Conservation (phyloP, 2,797 vertebrate genomes). For the Pantherophis vulpinus region DNA sequence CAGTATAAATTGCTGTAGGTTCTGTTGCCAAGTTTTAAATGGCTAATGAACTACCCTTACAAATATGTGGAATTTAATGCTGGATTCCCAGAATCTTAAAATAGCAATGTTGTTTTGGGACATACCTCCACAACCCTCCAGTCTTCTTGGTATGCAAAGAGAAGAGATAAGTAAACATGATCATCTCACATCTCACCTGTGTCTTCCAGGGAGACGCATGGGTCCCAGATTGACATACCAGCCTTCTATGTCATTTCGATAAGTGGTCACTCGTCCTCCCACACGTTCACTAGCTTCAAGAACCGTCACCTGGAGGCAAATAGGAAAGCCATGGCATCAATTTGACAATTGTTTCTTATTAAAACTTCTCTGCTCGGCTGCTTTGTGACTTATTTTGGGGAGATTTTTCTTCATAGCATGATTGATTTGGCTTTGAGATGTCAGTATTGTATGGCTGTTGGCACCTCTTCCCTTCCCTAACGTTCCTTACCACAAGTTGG, state of each 20-base stretch:
- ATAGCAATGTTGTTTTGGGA: background rate
- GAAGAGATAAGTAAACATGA: background rate
- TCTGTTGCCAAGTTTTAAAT: background rate
- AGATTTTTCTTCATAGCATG: background rate
- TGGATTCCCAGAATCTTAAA: background rate
- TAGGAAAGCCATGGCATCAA: background rate
- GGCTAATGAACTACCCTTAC: too few relatives aligned
- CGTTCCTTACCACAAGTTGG: background rate
- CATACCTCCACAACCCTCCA: too few relatives aligned
- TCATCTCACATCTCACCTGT: conserved; percentile 70
- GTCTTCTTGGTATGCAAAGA: too few relatives aligned
- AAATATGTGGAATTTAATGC: background rate
- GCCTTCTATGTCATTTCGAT: conserved; percentile 70
- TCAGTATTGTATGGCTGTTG: background rate
- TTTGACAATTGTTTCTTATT: background rate
- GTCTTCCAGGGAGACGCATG: conserved; percentile 79
- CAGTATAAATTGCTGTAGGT: background rate
- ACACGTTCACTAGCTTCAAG: conserved; percentile 75
- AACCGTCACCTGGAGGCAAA: conserved; percentile 58
- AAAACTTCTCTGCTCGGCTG: background rate
- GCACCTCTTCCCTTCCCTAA: background rate
- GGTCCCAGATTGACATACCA: conserved; percentile 82
- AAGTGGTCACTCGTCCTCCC: conserved; percentile 78
- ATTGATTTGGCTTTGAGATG: background rate
- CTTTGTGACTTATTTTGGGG: background rate